A percentile compares a stretch with the other conserved stretches of the same genome.
Conservation (phyloP, 2,888 invertebrate genomes). For the Pecten maximus region DNA sequence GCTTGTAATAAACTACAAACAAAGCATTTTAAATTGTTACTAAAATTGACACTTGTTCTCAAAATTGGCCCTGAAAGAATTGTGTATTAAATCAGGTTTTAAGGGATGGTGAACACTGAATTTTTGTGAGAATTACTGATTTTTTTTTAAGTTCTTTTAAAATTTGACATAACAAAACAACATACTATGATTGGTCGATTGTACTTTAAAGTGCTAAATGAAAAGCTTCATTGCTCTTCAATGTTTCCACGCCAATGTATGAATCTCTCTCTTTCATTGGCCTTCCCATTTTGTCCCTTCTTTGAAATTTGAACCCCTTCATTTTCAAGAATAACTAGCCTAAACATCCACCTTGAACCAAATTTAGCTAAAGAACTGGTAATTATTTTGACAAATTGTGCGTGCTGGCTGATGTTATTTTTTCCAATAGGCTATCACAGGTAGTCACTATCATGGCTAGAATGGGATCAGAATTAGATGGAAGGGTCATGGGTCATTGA, state of each 20-base stretch:
- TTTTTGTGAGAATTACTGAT: not conserved
- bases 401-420: not conserved
- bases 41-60: too few species aligned
- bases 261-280: not conserved
- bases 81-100: too few species aligned
- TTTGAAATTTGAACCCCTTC: not conserved
- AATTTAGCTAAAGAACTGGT: not conserved
- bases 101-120: too few species aligned
- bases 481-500: not conserved
- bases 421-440: not conserved
- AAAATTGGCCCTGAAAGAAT: too few species aligned
- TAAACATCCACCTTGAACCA: not conserved
- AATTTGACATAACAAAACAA: not conserved
- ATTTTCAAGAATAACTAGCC: not conserved
- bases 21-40: too few species aligned
- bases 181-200: not conserved
- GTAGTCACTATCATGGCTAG: not conserved
- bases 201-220: not conserved
- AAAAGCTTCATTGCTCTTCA: not conserved
- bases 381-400: constrained; percentile 25
- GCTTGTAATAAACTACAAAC: too few species aligned
- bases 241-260: not conserved
- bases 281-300: not conserved
- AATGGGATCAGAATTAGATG: not conserved
- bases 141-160: too few species aligned